Conservation (phyloP, 2,797 vertebrate genomes). For the Peromyscus aztecus region DNA sequence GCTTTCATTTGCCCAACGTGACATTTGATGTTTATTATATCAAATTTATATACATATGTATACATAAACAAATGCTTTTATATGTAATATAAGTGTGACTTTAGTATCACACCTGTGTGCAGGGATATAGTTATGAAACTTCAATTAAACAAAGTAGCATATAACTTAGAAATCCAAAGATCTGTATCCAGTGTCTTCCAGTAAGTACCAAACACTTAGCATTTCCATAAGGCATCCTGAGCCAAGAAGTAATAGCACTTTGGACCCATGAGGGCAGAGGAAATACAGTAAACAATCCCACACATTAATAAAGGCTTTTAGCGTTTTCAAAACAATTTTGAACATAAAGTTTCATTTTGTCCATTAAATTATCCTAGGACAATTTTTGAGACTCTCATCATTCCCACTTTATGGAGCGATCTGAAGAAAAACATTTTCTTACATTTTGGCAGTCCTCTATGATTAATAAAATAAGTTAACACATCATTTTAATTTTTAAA, state of each 20-base stretch:
- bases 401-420: neutral
- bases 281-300: neutral
- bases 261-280: neutral
- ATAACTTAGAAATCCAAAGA: constrained; percentile 7
- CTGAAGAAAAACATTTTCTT: neutral
- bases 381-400: neutral
- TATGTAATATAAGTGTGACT: neutral
- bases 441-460: neutral
- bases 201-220: neutral
- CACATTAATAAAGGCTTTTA: neutral
- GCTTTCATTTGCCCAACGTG: neutral
- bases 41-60: neutral
- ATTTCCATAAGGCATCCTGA: neutral
- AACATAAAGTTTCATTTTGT: constrained; percentile 13
- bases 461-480: neutral
- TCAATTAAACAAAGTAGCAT: neutral
- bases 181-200: neutral
- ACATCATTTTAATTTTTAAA: neutral
- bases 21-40: neutral
- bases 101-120: neutral
- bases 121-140: neutral
- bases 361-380: neutral
- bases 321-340: neutral
- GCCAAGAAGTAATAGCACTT: neutral
- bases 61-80: neutral